phyloP scores from a whole-genome alignment of 2,888 invertebrate genomes.

The Zele albiditarsus region DNA sequence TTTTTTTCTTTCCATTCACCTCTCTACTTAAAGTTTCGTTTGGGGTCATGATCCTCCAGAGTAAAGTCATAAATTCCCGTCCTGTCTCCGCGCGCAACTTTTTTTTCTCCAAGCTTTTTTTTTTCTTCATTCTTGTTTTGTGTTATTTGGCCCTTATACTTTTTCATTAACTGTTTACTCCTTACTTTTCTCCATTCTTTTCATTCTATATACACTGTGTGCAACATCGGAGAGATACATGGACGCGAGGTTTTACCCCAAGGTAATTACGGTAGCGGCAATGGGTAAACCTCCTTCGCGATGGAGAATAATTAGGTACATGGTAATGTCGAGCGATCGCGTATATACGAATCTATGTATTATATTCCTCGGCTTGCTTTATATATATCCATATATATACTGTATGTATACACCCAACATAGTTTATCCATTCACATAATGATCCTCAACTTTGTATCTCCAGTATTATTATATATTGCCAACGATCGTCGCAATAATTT shows the following conservation, averaged over 20 bases:
- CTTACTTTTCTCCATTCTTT: slow-evolving; percentile 16
- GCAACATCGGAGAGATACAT: slow-evolving; percentile 32
- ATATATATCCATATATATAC: not conserved
- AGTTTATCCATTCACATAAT: slow-evolving; percentile 15
- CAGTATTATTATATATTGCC: slow-evolving; percentile 28
- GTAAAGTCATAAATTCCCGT: slow-evolving; percentile 37
- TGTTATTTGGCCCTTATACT: slow-evolving; percentile 22
- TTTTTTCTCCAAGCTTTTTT: not conserved
- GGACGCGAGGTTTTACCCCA: slow-evolving; percentile 36
- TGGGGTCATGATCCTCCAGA: slow-evolving; percentile 35
- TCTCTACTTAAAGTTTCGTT: slow-evolving; percentile 20
- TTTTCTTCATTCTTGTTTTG: not conserved
- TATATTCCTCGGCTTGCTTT: slow-evolving; percentile 24
- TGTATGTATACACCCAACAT: slow-evolving; percentile 1
- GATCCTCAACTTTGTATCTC: slow-evolving; percentile 32
- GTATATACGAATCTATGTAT: not conserved
- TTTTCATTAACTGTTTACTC: slow-evolving; percentile 19
- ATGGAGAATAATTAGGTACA: slow-evolving; percentile 53
- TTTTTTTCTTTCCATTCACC: not conserved
- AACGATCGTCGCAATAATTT: slow-evolving; percentile 38
- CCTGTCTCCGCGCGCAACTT: slow-evolving; percentile 30
- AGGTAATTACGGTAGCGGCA: slow-evolving; percentile 51
- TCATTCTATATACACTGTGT: slow-evolving; percentile 1
- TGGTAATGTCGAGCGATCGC: slow-evolving; percentile 51
- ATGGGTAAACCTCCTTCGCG: slow-evolving; percentile 31